phyloP scores from a whole-genome alignment of 1,140 invertebrate genomes.

The Drosophila saltans region DNA sequence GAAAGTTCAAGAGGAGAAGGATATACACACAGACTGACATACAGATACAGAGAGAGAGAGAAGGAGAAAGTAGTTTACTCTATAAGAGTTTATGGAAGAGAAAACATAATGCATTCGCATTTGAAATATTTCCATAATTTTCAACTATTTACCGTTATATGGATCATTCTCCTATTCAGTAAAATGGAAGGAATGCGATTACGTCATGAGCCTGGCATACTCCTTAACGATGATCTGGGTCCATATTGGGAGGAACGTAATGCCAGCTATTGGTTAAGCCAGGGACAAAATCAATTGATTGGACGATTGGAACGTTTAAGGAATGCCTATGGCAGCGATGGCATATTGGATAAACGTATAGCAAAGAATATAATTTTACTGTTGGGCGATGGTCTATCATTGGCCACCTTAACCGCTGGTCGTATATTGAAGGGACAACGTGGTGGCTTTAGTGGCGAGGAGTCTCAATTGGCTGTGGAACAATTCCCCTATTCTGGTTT shows the following conservation, averaged over 20 bases:
- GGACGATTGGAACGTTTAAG: conserved; percentile 35
- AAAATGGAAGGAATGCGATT: not conserved
- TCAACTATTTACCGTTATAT: not conserved
- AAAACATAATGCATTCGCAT: no score
- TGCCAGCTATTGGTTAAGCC: conserved; percentile 49
- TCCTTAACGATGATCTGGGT: not conserved
- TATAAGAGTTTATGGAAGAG: no score
- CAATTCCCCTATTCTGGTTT: conserved; percentile 89
- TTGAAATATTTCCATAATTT: not conserved
- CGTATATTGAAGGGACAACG: conserved; percentile 88
- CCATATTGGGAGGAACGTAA: conserved; percentile 27
- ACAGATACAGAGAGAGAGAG: no score
- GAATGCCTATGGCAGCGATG: not conserved
- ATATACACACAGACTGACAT: no score
- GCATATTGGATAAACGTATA: conserved; percentile 14
- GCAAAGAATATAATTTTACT: conserved; percentile 91
- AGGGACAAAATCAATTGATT: conserved; percentile 48
- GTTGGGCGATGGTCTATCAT: conserved; percentile 91
- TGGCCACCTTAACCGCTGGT: conserved; percentile 88
- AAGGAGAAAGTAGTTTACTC: no score
- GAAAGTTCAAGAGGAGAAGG: not conserved
- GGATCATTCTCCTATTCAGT: not conserved
- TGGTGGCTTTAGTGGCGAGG: conserved; percentile 85
- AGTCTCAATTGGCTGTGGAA: conserved; percentile 88
- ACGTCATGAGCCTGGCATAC: not conserved